Base-by-base conservation (phyloP, 2,113 vertebrate species). In the Apteryx owenii region DNA sequence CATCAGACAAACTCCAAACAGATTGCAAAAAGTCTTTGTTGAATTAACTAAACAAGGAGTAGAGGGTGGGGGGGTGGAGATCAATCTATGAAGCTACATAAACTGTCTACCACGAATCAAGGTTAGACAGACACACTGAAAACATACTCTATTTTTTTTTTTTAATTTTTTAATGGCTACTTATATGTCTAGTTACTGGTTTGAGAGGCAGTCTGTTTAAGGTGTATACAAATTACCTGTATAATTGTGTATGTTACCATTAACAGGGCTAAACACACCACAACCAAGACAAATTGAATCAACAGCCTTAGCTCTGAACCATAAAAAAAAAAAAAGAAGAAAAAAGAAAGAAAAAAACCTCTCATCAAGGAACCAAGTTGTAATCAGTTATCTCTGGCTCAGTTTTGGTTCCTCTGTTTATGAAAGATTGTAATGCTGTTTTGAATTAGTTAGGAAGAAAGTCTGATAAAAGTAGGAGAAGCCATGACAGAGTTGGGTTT, bases 1-100 rank as follows among this genome's bases (percentile, higher is more conserved):
- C 98, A 97, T 98, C 98, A 98, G 98, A 98, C 98, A 98, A 98
- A 98, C 98, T 98, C 98, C 98, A 98, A 98, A 98, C 98, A 98
- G 96, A 98, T 98, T 98, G 98, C 98, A 98, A 98, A 98, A 98
- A 98, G 98, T 98, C 98, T 98, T 98, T 97, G 98, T 98, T 98
- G 98, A 98, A 98, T 98, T 98, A 98, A 98, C 98, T 98, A 98
- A 98, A 98, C 98, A 97, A 98, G 98, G 96, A 98, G 92, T 36
- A 81, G 94, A 93, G 97, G 92, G 96, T 83, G 96, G 85, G 44
- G 93, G 91, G 54, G 84, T 95, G 84, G 95, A 97, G 97, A 98
- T 98, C 97, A 97, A 98, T 97, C 93, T 80, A 97, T 88, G 93
- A 97, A 98, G 97, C 97, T 93, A 91, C 97, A 97, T 95, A 98